Evolutionary conservation across 2,888 invertebrate genomes (phyloP).

Genomic region (Mythimna ferrago): DNA sequence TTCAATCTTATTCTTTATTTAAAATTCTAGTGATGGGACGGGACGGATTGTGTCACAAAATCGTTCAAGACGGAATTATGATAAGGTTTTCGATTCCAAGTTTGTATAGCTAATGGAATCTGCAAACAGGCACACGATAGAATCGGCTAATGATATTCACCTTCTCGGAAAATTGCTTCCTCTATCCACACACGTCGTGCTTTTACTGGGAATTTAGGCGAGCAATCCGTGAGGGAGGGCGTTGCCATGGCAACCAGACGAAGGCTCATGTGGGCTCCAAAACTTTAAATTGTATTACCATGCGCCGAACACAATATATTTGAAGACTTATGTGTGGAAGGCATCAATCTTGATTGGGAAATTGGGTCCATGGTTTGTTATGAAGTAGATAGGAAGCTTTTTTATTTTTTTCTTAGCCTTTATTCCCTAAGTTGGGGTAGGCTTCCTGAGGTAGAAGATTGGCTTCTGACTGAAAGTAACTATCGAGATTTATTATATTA

Average conservation of each 20-base stretch:
- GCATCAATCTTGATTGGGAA: slow-evolving; percentile 73
- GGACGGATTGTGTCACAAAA: slow-evolving; percentile 40
- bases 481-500: too few relatives aligned
- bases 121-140: slow-evolving; percentile 70
- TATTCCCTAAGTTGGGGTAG: too few relatives aligned
- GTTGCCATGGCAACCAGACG: slow-evolving; percentile 87
- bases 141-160: slow-evolving; percentile 89
- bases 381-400: not conserved
- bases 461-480: too few relatives aligned
- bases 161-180: slow-evolving; percentile 88
- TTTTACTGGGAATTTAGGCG: slow-evolving; percentile 85
- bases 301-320: slow-evolving; percentile 82
- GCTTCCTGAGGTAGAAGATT: too few relatives aligned
- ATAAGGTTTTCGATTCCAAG: slow-evolving; percentile 64
- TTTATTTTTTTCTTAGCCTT: too few relatives aligned
- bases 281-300: slow-evolving; percentile 90
- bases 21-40: slow-evolving; percentile 20
- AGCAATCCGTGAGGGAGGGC: slow-evolving; percentile 79
- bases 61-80: slow-evolving; percentile 57
- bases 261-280: slow-evolving; percentile 88
- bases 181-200: slow-evolving; percentile 85
- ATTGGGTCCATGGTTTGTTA: slow-evolving; percentile 1
- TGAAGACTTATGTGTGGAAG: slow-evolving; percentile 68
- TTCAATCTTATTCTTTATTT: slow-evolving; percentile 16
- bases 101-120: slow-evolving; percentile 78